Conservation (phyloP, 2,113 vertebrate species). For the Pontoporia blainvillei region DNA sequence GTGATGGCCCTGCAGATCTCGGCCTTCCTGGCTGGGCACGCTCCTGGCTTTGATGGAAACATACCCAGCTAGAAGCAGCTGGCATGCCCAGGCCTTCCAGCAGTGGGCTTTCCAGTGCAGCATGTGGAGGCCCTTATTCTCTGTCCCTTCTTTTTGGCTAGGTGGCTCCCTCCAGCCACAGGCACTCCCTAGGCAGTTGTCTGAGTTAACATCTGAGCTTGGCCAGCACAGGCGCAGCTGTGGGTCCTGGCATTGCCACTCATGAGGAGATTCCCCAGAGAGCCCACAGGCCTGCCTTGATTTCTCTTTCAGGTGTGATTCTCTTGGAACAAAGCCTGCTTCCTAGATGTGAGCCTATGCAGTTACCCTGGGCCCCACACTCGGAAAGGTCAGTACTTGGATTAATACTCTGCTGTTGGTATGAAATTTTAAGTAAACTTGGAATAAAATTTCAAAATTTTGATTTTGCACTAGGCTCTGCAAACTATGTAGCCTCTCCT, state of each 20-base stretch:
- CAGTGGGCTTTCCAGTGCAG: not conserved
- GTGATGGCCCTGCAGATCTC: not conserved
- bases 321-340: not conserved
- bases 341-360: not conserved
- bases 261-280: not conserved
- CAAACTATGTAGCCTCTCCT: not conserved
- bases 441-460: not conserved
- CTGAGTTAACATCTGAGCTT: conserved; percentile 31
- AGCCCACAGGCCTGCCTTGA: conserved; percentile 25
- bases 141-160: conserved; percentile 1
- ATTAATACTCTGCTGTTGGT: not conserved
- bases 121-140: conserved; percentile 11
- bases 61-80: not conserved
- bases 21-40: not conserved
- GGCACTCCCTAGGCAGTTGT: conserved; percentile 23
- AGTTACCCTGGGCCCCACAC: not conserved
- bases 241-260: conserved; percentile 2
- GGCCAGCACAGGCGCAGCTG: not conserved
- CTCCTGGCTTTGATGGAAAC: not conserved
- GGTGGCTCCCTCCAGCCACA: not conserved
- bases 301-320: conserved; percentile 17
- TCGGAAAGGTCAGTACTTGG: not conserved
- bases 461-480: not conserved
- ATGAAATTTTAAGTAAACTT: not conserved
- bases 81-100: not conserved